These are phyloP conservation scores for Scyliorhinus canicula DNA, from an alignment of 2,797 vertebrate genomes.

Conservation along the genomic window DNA sequence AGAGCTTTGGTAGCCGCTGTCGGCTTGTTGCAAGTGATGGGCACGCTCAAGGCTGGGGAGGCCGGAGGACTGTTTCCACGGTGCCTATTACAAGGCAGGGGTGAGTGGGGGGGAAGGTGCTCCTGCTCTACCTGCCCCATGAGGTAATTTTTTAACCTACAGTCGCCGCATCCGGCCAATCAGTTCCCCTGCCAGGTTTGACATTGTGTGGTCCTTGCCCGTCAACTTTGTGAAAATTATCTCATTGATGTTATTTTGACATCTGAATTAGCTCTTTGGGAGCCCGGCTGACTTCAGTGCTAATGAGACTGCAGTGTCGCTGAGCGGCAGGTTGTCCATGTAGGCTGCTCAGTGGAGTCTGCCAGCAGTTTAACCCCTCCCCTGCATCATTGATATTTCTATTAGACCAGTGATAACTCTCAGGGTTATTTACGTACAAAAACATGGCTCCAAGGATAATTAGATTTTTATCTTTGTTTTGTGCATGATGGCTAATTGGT, in stretches of 20 bases:
- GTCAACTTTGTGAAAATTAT: background rate
- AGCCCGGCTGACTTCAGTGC: background rate
- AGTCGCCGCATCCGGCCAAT: background rate
- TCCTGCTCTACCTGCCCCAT: background rate
- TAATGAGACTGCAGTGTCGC: background rate
- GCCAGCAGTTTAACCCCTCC: background rate
- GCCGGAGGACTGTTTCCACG: background rate
- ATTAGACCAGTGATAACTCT: background rate
- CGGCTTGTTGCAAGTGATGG: background rate
- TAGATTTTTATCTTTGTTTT: background rate
- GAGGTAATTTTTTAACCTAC: background rate
- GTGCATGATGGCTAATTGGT: background rate
- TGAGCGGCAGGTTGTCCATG: no score
- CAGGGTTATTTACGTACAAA: background rate
- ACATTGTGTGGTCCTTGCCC: background rate
- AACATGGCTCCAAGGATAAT: background rate
- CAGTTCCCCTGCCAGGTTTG: background rate
- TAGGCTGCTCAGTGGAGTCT: background rate
- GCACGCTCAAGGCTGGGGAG: background rate
- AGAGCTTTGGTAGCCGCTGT: background rate
- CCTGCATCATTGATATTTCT: background rate
- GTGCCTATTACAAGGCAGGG: background rate
- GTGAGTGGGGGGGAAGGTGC: background rate
- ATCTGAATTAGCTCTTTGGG: background rate
- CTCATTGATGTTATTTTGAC: background rate